These are phyloP conservation scores for Cenopis cana DNA, from an alignment of 2,888 invertebrate species.

Conservation along the genomic window DNA sequence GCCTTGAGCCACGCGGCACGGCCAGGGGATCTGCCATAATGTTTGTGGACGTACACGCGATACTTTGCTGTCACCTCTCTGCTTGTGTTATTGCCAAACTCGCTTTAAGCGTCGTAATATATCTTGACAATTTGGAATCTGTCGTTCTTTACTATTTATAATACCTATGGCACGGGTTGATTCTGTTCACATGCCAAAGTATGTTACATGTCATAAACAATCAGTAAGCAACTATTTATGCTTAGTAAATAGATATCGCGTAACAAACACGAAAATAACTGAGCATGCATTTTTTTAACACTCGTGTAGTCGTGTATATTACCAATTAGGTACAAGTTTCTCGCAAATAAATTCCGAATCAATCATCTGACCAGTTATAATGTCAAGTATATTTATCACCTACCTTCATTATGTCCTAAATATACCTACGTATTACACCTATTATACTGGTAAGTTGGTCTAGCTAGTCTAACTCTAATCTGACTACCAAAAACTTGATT, in stretches of 20 bases:
- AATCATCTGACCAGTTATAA: too few relatives aligned
- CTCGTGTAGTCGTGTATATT: too few relatives aligned
- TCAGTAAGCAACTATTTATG: conserved; percentile 1
- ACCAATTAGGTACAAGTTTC: too few relatives aligned
- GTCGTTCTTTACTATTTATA: conserved; percentile 17
- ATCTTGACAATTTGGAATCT: not conserved
- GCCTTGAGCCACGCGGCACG: conserved; percentile 66
- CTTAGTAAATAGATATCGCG: conserved; percentile 4
- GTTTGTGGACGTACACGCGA: conserved; percentile 26
- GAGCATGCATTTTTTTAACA: too few relatives aligned
- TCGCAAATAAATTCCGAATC: too few relatives aligned
- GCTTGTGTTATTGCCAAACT: conserved; percentile 37
- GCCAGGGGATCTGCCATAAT: conserved; percentile 53
- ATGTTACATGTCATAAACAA: not conserved
- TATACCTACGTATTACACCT: too few relatives aligned
- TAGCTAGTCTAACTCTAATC: too few relatives aligned
- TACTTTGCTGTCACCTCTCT: conserved; percentile 33
- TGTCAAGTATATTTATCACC: too few relatives aligned
- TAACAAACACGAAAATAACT: not conserved
- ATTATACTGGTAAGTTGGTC: too few relatives aligned
- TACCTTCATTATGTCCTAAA: not conserved
- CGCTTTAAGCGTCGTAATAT: conserved; percentile 28
- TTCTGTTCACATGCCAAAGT: conserved; percentile 10
- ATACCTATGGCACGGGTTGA: conserved; percentile 26
- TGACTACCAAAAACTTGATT: too few relatives aligned